A percentile compares a stretch with the other conserved stretches of the same genome.
These are phyloP conservation scores for Prunella fulvescens DNA, from an alignment of 2,113 vertebrate species.

Conservation along the genomic window DNA sequence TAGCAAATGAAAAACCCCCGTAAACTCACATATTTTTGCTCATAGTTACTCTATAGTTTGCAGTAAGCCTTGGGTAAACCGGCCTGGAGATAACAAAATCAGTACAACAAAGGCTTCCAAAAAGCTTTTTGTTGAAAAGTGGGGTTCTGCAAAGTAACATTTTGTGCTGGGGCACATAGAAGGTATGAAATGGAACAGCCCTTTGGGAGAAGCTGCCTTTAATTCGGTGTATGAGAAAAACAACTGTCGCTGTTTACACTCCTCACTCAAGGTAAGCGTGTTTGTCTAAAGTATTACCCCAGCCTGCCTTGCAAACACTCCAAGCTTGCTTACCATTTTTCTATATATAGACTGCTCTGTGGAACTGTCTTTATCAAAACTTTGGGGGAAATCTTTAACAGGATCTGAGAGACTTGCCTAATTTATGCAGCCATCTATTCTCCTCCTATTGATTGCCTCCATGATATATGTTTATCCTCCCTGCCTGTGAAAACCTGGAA, in stretches of 20 bases:
- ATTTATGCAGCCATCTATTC: neutral
- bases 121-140: neutral
- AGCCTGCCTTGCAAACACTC: conserved; percentile 4
- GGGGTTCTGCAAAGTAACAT: neutral
- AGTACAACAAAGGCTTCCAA: neutral
- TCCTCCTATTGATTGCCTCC: neutral
- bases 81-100: neutral
- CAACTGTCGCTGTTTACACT: conserved; percentile 10
- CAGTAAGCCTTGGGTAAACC: conserved; percentile 8
- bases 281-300: conserved; percentile 40
- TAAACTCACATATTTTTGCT: neutral
- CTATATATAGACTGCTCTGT: neutral
- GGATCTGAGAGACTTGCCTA: conserved; percentile 2
- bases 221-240: conserved; percentile 15
- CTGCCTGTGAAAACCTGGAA: conserved; percentile 16
- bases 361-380: conserved; percentile 28
- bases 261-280: conserved; percentile 19
- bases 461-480: neutral
- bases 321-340: neutral
- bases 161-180: neutral
- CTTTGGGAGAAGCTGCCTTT: neutral
- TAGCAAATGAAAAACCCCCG: conserved; percentile 42
- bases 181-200: neutral
- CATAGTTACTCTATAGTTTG: neutral
- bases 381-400: conserved; percentile 38